Evolutionary conservation across 2,888 invertebrate genomes (phyloP), one percentile per base, ranked within the genome.

Genomic region (Frankliniella fusca): DNA sequence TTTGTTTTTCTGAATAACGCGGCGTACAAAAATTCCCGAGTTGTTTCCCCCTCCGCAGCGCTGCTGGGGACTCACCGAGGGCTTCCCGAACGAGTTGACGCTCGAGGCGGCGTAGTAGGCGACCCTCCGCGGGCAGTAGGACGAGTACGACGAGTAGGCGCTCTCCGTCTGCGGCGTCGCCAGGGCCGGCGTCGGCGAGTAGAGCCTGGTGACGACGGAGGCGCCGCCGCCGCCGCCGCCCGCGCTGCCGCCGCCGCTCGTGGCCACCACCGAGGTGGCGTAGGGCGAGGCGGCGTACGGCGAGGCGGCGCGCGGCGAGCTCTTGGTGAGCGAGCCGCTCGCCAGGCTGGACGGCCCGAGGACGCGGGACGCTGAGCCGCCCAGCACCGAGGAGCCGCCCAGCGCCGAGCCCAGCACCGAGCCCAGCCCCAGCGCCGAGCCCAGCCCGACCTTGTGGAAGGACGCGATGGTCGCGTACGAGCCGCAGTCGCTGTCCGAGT

Each of bases 381-480:
- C 70, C 23, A 76, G 70, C 38, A 80, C 61, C 48, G 70, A 70
- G 9, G 54, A 87, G 80, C 87, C 88, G 87, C 50, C 82, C 27
- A 76, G 70, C 70, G 70, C 27, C 23, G 70, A 76, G 70, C 70
- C 70, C 27, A 76, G 70, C 70, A 76, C 27, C 23, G 70, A 76
- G 70, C 70, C 70, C 27, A 76, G 27, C 85, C 88, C 87, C 86
- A 90, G 65, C 76, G 54, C 79, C 48, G 83, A 82, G 20, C 90
- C 90, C 84, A 91, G 89, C 48, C 93, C 93, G 85, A 92, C 92
- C 87, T 94, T 94, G 87, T 94, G 94, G 85, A 94, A 90, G 87
- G 94, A 94, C 83, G 94, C 94, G 85, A 95, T 95, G 80, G 95
- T 95, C 80, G 95, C 95, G 86, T 95, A 95, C 85, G 94, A 94